phyloP scores from a whole-genome alignment of 2,888 invertebrate species.

The Cantharis flavilabris region DNA sequence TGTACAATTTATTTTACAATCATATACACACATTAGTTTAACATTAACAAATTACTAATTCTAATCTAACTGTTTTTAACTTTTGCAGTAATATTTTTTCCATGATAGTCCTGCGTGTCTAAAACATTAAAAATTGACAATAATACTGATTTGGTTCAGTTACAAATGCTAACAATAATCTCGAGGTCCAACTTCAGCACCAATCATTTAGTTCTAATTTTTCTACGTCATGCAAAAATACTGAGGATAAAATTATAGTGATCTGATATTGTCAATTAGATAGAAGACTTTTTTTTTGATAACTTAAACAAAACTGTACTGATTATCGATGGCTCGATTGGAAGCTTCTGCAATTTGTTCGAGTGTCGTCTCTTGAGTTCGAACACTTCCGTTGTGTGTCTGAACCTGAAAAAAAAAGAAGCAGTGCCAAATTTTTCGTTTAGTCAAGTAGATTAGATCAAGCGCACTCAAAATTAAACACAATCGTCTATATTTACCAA shows the following conservation, averaged over 20 bases:
- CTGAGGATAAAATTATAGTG: not conserved
- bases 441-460: not conserved
- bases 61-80: not conserved
- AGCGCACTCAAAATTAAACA: not conserved
- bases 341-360: slow-evolving; percentile 62
- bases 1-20: not conserved
- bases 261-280: not conserved
- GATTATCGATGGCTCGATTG: slow-evolving; percentile 78
- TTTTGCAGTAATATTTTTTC: not conserved
- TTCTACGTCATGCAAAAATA: not conserved
- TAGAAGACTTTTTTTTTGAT: not conserved
- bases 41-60: not conserved
- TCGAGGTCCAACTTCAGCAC: not conserved
- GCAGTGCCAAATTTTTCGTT: not conserved
- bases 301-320: slow-evolving; percentile 72
- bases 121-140: not conserved
- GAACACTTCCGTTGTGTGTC: slow-evolving; percentile 80
- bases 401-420: slow-evolving; percentile 62
- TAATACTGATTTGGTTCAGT: not conserved
- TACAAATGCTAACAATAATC: not conserved
- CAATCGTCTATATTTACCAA: not conserved
- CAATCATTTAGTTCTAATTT: not conserved
- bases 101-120: not conserved
- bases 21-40: not conserved
- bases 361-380: slow-evolving; percentile 77